Conservation (phyloP, 2,113 vertebrate genomes). For the Pyxicephalus adspersus region DNA sequence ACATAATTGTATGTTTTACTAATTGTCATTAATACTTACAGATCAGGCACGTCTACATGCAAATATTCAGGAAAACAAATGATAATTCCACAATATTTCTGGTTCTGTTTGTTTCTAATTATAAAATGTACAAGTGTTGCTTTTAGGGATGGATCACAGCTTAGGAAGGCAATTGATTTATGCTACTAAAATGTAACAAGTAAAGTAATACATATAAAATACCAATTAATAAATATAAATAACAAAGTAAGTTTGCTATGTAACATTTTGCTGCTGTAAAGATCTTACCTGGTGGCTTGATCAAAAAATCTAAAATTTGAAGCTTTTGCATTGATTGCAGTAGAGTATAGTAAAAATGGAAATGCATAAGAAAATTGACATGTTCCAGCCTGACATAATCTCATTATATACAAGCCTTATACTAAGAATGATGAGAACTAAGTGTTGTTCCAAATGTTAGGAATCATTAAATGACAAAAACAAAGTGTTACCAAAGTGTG, state of each 20-base stretch:
- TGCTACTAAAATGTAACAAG: too few species aligned
- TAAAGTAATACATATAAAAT: too few species aligned
- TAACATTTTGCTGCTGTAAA: not conserved
- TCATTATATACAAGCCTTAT: constrained; percentile 23
- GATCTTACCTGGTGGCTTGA: not conserved
- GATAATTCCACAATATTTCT: too few species aligned
- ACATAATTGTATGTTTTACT: too few species aligned
- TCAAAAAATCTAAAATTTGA: not conserved
- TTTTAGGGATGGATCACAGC: too few species aligned
- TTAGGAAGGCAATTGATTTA: too few species aligned
- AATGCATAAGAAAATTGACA: constrained; percentile 39
- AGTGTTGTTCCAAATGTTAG: constrained; percentile 10
- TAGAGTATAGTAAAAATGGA: constrained; percentile 22
- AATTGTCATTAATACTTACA: too few species aligned
- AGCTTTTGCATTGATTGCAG: not conserved
- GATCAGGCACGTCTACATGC: too few species aligned
- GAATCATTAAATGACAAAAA: constrained; percentile 31
- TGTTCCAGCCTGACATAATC: constrained; percentile 29
- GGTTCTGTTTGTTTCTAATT: too few species aligned
- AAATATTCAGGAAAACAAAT: too few species aligned
- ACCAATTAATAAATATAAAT: too few species aligned
- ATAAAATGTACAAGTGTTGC: too few species aligned
- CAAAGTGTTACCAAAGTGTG: constrained; percentile 40
- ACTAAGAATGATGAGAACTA: constrained; percentile 16
- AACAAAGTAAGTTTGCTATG: not conserved